Evolutionary conservation across 2,797 vertebrate species (phyloP).

Genomic region (Microchirus variegatus): DNA sequence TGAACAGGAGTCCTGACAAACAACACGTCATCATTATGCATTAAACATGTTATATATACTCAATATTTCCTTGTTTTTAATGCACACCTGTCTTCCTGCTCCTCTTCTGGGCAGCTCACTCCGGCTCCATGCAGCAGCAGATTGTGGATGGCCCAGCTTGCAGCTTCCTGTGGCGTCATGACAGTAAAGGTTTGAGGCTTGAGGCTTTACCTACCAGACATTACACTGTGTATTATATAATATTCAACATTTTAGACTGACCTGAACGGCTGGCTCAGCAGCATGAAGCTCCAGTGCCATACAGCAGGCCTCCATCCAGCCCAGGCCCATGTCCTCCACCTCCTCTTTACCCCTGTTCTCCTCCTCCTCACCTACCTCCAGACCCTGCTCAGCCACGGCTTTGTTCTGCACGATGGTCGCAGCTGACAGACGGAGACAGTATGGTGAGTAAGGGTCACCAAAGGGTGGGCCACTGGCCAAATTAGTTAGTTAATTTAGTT

Average conservation of each 20-base stretch:
- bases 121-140: constrained; percentile 86
- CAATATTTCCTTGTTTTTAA: background rate
- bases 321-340: constrained; percentile 72
- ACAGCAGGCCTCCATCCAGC: constrained; percentile 90
- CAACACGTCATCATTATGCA: background rate
- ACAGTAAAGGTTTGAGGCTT: background rate
- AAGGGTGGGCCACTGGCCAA: too few species aligned
- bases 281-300: constrained; percentile 87
- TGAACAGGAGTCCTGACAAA: constrained; percentile 87
- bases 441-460: too few species aligned
- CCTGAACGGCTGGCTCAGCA: constrained; percentile 87
- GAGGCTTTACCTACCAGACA: background rate
- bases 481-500: too few species aligned
- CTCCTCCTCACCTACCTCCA: constrained; percentile 77
- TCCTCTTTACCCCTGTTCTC: constrained; percentile 74
- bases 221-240: too few species aligned
- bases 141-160: constrained; percentile 92
- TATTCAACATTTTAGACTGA: constrained; percentile 47
- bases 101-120: constrained; percentile 81
- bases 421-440: constrained; percentile 73
- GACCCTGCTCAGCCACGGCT: constrained; percentile 78
- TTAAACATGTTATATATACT: background rate
- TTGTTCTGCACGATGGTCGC: constrained; percentile 91
- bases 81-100: constrained; percentile 86
- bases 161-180: constrained; percentile 85